Conservation (phyloP, 1,140 invertebrate species). For the Drosophila obscura region DNA sequence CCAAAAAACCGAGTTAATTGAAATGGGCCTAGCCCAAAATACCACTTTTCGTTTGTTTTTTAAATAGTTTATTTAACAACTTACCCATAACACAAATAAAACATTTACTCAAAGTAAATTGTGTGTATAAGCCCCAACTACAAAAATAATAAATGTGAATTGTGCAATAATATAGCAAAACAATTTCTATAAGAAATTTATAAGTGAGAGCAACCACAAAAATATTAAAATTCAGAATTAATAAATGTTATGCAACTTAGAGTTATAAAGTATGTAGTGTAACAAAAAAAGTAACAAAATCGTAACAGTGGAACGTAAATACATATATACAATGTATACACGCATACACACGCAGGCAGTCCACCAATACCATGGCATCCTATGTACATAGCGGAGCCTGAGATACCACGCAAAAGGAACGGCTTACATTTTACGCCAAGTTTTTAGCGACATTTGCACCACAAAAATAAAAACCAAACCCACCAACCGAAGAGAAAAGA, state of each 20-base stretch:
- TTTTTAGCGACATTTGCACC: background rate
- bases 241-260: slow-evolving; percentile 43
- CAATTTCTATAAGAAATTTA: slow-evolving; percentile 73
- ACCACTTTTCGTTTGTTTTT: slow-evolving; percentile 64
- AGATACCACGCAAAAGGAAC: slow-evolving; percentile 12
- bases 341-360: slow-evolving; percentile 7
- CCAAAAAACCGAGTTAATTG: slow-evolving; percentile 28
- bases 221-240: slow-evolving; percentile 18
- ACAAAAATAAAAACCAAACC: slow-evolving; percentile 25
- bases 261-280: slow-evolving; percentile 38
- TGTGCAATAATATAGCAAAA: slow-evolving; percentile 73
- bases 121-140: slow-evolving; percentile 16
- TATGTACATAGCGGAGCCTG: slow-evolving; percentile 38
- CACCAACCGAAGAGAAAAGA: slow-evolving; percentile 34
- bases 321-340: slow-evolving; percentile 4
- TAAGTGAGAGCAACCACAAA: slow-evolving; percentile 54
- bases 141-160: slow-evolving; percentile 43
- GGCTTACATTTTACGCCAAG: slow-evolving; percentile 34
- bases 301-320: background rate
- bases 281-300: slow-evolving; percentile 21
- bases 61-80: slow-evolving; percentile 44
- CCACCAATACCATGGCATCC: slow-evolving; percentile 13
- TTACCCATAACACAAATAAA: slow-evolving; percentile 9
- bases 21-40: slow-evolving; percentile 71
- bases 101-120: slow-evolving; percentile 39